Evolutionary conservation across 2,797 vertebrate genomes (phyloP).

Genomic region (Neosilurus mollespiculum): DNA sequence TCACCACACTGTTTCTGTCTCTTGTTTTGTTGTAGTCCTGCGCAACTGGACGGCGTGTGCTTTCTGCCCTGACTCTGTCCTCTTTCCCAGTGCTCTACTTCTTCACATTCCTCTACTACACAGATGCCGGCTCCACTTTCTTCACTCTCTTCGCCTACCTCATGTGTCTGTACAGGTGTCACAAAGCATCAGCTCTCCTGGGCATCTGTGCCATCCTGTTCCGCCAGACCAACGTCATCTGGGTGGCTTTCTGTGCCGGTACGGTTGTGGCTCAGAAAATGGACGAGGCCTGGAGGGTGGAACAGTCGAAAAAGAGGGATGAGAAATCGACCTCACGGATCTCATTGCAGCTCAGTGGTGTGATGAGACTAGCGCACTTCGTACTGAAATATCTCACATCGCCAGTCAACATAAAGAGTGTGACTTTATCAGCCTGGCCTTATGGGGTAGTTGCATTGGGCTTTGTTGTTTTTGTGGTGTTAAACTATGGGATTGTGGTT

Average conservation of each 20-base stretch:
- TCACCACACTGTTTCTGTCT: conserved; percentile 26
- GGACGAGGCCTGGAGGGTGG: conserved; percentile 83
- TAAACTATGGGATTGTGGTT: conserved; percentile 89
- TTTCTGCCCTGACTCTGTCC: conserved; percentile 83
- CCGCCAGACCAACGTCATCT: conserved; percentile 94
- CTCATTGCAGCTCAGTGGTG: conserved; percentile 71
- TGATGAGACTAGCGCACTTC: conserved; percentile 73
- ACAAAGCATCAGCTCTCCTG: conserved; percentile 88
- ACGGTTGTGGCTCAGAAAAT: conserved; percentile 81
- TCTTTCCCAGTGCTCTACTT: conserved; percentile 93
- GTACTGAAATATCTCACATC: conserved; percentile 72
- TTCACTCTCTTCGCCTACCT: conserved; percentile 94
- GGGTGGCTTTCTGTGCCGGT: conserved; percentile 92
- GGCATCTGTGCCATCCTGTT: conserved; percentile 89
- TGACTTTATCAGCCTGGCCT: conserved; percentile 81
- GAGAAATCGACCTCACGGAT: conserved; percentile 72
- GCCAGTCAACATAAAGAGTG: conserved; percentile 65
- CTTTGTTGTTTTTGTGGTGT: conserved; percentile 79
- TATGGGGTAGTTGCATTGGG: conserved; percentile 72
- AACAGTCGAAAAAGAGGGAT: conserved; percentile 85
- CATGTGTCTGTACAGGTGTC: conserved; percentile 91
- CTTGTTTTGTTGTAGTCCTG: conserved; percentile 72
- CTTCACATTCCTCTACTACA: conserved; percentile 98
- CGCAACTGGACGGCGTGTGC: conserved; percentile 78
- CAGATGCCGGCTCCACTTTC: conserved; percentile 91